Evolutionary conservation across 2,888 invertebrate species (phyloP).

Genomic region (Carterocephalus palaemon): DNA sequence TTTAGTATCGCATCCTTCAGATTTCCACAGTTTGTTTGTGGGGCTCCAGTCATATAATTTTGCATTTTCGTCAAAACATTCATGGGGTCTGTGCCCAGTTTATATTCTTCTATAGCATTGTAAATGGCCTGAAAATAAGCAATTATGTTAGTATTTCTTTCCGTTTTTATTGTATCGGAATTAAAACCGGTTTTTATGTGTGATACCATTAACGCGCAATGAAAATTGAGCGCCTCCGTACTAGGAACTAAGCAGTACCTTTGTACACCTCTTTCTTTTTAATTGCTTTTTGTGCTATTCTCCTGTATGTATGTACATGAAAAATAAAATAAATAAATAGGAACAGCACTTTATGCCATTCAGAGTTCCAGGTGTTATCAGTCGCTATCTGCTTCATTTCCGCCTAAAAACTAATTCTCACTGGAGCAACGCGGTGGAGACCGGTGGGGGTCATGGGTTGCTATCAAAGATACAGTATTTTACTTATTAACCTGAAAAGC

Average conservation of each 20-base stretch:
- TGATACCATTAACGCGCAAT: not conserved
- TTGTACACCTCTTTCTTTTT: too few relatives aligned
- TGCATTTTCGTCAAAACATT: constrained; percentile 77
- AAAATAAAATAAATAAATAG: too few relatives aligned
- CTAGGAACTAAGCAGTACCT: too few relatives aligned
- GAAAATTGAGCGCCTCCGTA: too few relatives aligned
- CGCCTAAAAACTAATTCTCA: too few relatives aligned
- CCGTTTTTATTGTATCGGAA: not conserved
- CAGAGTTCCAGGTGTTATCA: too few relatives aligned
- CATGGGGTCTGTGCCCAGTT: constrained; percentile 82
- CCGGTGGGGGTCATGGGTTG: too few relatives aligned
- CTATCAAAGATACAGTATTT: not conserved
- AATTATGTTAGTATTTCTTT: not conserved
- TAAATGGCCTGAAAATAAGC: constrained; percentile 59
- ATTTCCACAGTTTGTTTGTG: constrained; percentile 60
- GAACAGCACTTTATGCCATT: too few relatives aligned
- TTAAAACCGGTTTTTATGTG: not conserved
- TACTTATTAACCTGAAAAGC: constrained; percentile 80
- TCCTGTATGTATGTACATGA: too few relatives aligned
- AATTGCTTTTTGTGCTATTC: too few relatives aligned
- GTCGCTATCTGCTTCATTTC: too few relatives aligned
- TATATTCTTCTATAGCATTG: constrained; percentile 73
- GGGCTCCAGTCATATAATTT: constrained; percentile 49
- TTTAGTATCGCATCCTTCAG: constrained; percentile 58
- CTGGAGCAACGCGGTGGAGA: too few relatives aligned